A percentile compares a stretch with the other conserved stretches of the same genome.
Conservation (phyloP, 2,888 invertebrate genomes). For the Stramonita haemastoma region DNA sequence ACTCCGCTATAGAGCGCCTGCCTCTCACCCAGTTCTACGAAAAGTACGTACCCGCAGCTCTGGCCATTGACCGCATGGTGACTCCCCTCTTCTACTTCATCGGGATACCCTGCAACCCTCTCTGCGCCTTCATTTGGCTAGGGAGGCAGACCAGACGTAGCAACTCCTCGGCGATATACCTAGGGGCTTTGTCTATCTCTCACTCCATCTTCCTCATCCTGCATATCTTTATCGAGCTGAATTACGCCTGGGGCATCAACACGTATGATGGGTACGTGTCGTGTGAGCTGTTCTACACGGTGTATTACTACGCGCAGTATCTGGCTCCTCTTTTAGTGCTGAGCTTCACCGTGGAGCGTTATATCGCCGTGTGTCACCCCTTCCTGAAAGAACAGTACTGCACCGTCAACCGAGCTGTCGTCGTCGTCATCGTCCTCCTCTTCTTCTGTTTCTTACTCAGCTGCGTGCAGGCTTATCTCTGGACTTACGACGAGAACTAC, state of each 20-base stretch:
- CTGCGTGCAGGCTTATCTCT: conserved; percentile 72
- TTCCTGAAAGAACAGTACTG: conserved; percentile 73
- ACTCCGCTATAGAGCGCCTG: not conserved
- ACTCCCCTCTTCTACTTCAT: conserved; percentile 75
- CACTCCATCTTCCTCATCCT: conserved; percentile 72
- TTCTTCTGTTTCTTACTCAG: conserved; percentile 62
- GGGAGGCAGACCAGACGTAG: conserved; percentile 69
- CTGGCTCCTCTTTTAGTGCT: conserved; percentile 75
- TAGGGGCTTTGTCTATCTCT: conserved; percentile 73
- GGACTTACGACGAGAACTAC: conserved; percentile 65
- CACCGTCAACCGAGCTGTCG: conserved; percentile 69
- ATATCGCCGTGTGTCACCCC: conserved; percentile 74
- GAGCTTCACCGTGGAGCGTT: conserved; percentile 76
- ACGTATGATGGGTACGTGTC: conserved; percentile 62
- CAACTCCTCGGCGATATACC: conserved; percentile 76
- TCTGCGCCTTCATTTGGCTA: conserved; percentile 75
- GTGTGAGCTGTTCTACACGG: conserved; percentile 72
- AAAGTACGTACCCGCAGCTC: conserved; percentile 61
- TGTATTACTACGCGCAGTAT: conserved; percentile 72
- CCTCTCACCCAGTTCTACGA: conserved; percentile 40
- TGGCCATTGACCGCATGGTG: conserved; percentile 70
- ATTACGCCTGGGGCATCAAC: conserved; percentile 72
- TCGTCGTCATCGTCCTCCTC: conserved; percentile 63
- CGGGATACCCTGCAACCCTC: conserved; percentile 73
- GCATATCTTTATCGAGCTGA: conserved; percentile 72